phyloP scores from a whole-genome alignment of 2,888 invertebrate species.

The Plebejus anna region DNA sequence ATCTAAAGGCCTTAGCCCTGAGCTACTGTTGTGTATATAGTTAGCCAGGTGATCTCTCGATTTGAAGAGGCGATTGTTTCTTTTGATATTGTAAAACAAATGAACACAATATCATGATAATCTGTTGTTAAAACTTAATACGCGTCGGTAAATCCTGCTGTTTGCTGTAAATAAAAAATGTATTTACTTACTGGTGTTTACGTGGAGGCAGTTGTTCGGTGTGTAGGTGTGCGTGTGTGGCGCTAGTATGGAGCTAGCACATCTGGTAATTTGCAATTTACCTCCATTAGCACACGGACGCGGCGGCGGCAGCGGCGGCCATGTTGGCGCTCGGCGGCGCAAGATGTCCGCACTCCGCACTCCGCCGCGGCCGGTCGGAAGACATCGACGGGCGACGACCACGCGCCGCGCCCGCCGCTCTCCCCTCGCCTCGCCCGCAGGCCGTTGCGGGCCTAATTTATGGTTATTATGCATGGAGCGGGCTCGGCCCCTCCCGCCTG shows the following conservation, averaged over 20 bases:
- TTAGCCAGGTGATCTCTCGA: no score
- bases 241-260: constrained; percentile 3
- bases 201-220: neutral
- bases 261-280: constrained; percentile 24
- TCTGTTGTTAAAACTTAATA: neutral
- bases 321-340: constrained; percentile 17
- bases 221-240: neutral
- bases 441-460: neutral
- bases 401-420: constrained; percentile 20
- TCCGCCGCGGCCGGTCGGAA: neutral
- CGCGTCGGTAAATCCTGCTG: neutral
- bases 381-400: constrained; percentile 32
- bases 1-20: neutral
- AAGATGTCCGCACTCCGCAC: neutral
- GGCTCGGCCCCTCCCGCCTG: constrained; percentile 8
- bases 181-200: neutral
- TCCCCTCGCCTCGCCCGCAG: neutral
- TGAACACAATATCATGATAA: neutral
- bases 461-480: constrained; percentile 13
- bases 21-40: neutral
- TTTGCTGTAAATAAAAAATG: neutral
- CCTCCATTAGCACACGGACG: constrained; percentile 4
- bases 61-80: neutral
- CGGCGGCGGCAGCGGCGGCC: constrained; percentile 16
- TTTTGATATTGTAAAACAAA: neutral